Percentiles rank a stretch among this genome's conserved stretches.
These are phyloP conservation scores for Lissonota sp. DNA, from an alignment of 2,888 invertebrate genomes.

Conservation along the genomic window DNA sequence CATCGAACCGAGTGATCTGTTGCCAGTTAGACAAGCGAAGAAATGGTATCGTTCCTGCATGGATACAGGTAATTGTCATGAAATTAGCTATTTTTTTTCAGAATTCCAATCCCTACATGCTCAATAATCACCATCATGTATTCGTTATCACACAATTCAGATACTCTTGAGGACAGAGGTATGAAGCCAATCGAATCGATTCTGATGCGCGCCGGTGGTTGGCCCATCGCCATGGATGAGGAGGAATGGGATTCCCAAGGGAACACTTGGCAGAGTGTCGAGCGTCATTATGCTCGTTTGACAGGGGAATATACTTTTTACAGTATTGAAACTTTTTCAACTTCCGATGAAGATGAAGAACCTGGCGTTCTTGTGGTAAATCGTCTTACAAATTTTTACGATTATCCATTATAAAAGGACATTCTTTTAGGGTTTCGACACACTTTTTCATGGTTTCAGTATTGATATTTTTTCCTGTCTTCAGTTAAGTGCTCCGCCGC, in stretches of 20 bases:
- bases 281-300: slow-evolving; percentile 67
- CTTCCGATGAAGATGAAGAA: not conserved
- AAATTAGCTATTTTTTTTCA: not conserved
- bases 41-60: slow-evolving; percentile 71
- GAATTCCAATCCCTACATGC: not conserved
- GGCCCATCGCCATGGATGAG: slow-evolving; percentile 73
- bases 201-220: slow-evolving; percentile 70
- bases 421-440: too few relatives aligned
- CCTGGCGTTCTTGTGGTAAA: slow-evolving; percentile 8
- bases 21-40: slow-evolving; percentile 68
- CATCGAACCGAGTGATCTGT: slow-evolving; percentile 61
- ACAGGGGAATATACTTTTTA: slow-evolving; percentile 60
- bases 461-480: too few relatives aligned
- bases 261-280: slow-evolving; percentile 71
- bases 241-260: slow-evolving; percentile 70
- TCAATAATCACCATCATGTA: not conserved
- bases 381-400: too few relatives aligned
- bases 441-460: too few relatives aligned
- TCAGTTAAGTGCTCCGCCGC: slow-evolving; percentile 25
- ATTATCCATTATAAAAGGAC: too few relatives aligned
- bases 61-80: slow-evolving; percentile 65
- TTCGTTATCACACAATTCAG: slow-evolving; percentile 43
- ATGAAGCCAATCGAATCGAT: slow-evolving; percentile 71
- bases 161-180: slow-evolving; percentile 63
- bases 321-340: not conserved